phyloP scores from a whole-genome alignment of 37 sponge, comb jelly and placozoan species.

The Amphimedon queenslandica region DNA sequence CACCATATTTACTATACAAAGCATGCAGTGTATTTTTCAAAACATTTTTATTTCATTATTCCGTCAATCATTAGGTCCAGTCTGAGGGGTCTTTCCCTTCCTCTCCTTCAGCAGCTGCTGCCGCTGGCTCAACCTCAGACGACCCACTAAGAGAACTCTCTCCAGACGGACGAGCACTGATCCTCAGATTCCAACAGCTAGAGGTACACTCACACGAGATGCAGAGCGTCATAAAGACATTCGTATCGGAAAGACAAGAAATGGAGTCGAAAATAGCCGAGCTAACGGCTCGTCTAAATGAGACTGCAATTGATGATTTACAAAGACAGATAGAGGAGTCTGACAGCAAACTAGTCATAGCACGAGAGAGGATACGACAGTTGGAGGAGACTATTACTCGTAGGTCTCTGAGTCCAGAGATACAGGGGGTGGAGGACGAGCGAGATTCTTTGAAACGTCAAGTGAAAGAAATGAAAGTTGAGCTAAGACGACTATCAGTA shows the following conservation, averaged over 20 bases:
- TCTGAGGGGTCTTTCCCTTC: background rate
- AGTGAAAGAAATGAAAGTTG: constrained; percentile 1
- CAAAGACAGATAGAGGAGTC: constrained; percentile 5
- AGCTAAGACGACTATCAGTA: constrained; percentile 14
- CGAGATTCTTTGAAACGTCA: background rate
- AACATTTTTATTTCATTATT: too few relatives aligned
- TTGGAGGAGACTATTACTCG: constrained; percentile 19
- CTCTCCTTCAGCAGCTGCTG: background rate
- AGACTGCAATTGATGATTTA: constrained; percentile 14
- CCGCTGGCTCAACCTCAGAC: background rate
- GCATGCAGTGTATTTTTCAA: too few relatives aligned
- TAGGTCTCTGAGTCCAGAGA: background rate
- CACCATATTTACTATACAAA: too few relatives aligned
- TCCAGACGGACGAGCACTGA: constrained; percentile 41
- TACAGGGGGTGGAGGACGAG: background rate
- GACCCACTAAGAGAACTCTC: background rate
- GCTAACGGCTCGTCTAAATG: constrained; percentile 4
- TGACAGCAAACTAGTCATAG: constrained; percentile 25
- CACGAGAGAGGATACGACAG: constrained; percentile 18
- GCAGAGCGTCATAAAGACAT: constrained; percentile 10
- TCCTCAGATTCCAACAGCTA: constrained; percentile 51
- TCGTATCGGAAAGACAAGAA: constrained; percentile 35
- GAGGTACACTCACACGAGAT: constrained; percentile 47
- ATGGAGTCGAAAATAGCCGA: constrained; percentile 31
- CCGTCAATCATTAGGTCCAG: too few relatives aligned